Base-by-base conservation (phyloP, 1,140 invertebrate genomes). In the Pissodes strobi region DNA sequence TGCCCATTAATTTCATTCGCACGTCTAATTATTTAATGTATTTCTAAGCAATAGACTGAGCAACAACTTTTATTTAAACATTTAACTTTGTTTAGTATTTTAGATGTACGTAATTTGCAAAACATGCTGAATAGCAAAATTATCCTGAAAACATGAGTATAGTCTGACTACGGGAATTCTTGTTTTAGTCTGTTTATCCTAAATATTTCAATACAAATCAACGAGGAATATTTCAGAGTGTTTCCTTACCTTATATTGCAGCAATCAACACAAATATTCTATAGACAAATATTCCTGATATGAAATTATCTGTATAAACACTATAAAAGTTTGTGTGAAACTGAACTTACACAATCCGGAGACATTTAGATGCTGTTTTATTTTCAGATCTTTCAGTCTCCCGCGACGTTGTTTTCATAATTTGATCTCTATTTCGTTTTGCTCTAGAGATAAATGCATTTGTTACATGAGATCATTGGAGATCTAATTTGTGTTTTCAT, bases 301-400 rank as follows among this genome's bases (percentile, higher is more conserved):
- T 58, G 34, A 57, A 64, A 59, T 67, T 43, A 51, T 52, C 56
- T 48, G 59, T 66, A 69, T 67, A 75, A 72, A 69, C 72, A 73
- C 62, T 59, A 58, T 68, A 60, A 70, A 64, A 67, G 66, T 69
- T 71, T 65, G 59, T 53, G 56, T 59, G 67, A 67, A 73, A 75
- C 73, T 73, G 70, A 72, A 69, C 62, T 71, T 67, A 73, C 68
- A 71, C 68, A 69, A 73, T 76, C 73, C 69, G 73, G 75, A 74
- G 74, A 77, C 75, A 76, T 72, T 70, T 67, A 55, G 70, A 69
- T 74, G 72, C 74, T 74, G 74, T 77, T 76, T 77, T 77, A 77
- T 77, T 77, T 77, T 77, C 64, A 76, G 76, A 75, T 70, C 70
- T 70, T 70, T 68, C 66, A 70, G 68, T 75, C 73, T 75, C 74